A percentile compares a stretch with the other conserved stretches of the same genome.
Evolutionary conservation across 2,113 vertebrate genomes (phyloP).

Genomic region (Psettodes erumei): DNA sequence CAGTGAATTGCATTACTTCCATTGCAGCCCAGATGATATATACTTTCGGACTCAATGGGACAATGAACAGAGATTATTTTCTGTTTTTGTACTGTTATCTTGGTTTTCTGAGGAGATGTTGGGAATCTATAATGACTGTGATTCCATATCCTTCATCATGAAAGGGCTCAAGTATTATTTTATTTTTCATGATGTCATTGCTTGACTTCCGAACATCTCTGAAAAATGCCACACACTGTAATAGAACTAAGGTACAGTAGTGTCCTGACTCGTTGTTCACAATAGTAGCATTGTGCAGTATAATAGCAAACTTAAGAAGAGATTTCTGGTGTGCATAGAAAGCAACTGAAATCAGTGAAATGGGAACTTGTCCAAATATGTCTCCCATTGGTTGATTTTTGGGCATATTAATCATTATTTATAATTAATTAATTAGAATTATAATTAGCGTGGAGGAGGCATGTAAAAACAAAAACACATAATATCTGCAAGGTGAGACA

Average conservation of each 20-base stretch:
- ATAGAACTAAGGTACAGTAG: too few relatives aligned
- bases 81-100: neutral
- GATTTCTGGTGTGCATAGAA: neutral
- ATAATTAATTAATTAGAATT: too few relatives aligned
- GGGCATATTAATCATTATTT: neutral
- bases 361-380: neutral
- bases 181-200: neutral
- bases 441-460: neutral
- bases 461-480: neutral
- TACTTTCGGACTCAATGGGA: neutral
- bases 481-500: neutral
- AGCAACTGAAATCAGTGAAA: neutral
- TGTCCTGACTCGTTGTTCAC: neutral
- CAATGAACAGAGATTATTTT: slow-evolving; percentile 7
- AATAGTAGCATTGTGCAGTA: neutral
- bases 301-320: neutral
- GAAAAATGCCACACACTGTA: neutral
- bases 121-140: neutral
- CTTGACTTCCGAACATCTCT: neutral
- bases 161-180: neutral
- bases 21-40: slow-evolving; percentile 23
- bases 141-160: neutral
- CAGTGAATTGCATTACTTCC: slow-evolving; percentile 26
- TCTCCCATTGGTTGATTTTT: neutral
- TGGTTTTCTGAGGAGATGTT: neutral